Percentiles rank a stretch among this genome's conserved stretches.
phyloP scores from a whole-genome alignment of 2,113 vertebrate species.

The Puntigrus tetrazona region DNA sequence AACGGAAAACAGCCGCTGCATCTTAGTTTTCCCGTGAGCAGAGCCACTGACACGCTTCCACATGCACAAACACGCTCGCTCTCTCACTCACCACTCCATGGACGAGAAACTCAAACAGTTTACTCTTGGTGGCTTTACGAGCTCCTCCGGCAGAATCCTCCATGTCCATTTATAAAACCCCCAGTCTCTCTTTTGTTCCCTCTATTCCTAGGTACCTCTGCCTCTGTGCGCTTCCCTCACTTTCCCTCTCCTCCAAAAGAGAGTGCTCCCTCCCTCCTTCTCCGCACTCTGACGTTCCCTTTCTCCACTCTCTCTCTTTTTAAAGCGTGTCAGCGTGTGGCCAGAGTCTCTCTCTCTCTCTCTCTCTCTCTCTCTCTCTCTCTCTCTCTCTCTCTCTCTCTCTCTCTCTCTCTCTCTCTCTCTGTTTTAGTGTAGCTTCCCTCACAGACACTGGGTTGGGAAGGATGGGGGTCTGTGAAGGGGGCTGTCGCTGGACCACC shows the following conservation, averaged over 20 bases:
- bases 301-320: conserved; percentile 44
- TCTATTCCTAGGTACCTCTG: conserved; percentile 65
- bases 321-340: conserved; percentile 53
- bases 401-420: conserved; percentile 70
- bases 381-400: conserved; percentile 67
- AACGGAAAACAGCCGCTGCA: background rate
- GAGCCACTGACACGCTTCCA: background rate
- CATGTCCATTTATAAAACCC: conserved; percentile 79
- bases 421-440: conserved; percentile 79
- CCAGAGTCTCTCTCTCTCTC: conserved; percentile 69
- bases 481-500: conserved; percentile 85
- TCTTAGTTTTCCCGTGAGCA: background rate
- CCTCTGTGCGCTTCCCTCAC: conserved; percentile 67
- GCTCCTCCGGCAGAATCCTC: conserved; percentile 96
- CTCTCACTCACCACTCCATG: conserved; percentile 97
- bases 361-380: conserved; percentile 66
- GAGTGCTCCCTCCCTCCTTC: conserved; percentile 51
- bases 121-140: conserved; percentile 99
- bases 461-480: conserved; percentile 82
- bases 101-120: conserved; percentile 99
- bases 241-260: conserved; percentile 51
- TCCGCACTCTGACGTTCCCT: conserved; percentile 62
- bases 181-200: conserved; percentile 71
- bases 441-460: conserved; percentile 73
- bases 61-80: conserved; percentile 23